phyloP scores from a whole-genome alignment of 2,113 vertebrate genomes.

The Callipepla squamata region DNA sequence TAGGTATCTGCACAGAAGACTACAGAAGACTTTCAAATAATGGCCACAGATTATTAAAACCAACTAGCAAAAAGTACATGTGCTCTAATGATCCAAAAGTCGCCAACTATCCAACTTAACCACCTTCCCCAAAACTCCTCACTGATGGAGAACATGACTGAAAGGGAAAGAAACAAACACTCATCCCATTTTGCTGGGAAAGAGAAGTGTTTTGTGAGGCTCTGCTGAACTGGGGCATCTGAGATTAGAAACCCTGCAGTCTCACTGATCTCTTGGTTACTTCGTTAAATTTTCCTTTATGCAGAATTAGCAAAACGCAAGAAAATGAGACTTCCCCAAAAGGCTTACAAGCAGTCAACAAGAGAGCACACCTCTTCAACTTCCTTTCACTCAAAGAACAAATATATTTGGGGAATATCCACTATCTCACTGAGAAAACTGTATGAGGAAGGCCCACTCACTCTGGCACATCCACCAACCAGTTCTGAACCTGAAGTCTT shows the following conservation, averaged over 20 bases:
- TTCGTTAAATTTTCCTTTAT: not conserved
- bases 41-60: not conserved
- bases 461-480: not conserved
- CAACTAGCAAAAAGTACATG: not conserved
- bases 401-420: not conserved
- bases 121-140: not conserved
- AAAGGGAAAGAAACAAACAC: not conserved
- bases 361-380: fast-evolving
- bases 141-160: not conserved
- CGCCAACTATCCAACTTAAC: not conserved
- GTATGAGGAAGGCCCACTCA: fast-evolving
- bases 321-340: not conserved
- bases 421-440: not conserved
- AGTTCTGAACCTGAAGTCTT: not conserved
- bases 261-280: not conserved
- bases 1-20: not conserved
- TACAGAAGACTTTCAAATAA: not conserved
- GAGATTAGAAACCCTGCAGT: not conserved
- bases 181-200: not conserved
- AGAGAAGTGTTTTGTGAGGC: not conserved
- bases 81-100: not conserved
- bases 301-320: not conserved
- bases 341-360: not conserved
- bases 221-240: not conserved
- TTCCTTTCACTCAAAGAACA: not conserved